Conservation (phyloP, 2,113 vertebrate genomes). For the Dasyurus viverrinus region DNA sequence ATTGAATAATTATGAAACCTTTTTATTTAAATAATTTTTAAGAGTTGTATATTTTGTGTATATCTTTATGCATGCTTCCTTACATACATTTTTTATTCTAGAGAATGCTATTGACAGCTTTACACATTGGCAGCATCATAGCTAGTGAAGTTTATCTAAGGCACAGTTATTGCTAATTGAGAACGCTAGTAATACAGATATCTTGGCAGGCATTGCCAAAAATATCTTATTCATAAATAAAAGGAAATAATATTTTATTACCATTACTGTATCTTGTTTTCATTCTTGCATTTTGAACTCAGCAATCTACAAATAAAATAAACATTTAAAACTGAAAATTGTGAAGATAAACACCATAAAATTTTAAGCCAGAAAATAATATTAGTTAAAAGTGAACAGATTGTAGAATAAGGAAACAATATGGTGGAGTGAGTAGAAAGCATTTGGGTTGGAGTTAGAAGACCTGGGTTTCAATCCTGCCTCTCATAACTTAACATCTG, state of each 20-base stretch:
- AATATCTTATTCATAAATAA: neutral
- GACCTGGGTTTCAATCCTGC: neutral
- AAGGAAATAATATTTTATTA: neutral
- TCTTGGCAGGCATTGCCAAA: neutral
- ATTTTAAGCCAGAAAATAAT: neutral
- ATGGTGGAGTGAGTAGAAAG: neutral
- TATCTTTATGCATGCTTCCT: neutral
- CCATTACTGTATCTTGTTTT: slow-evolving; percentile 28
- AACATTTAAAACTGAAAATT: slow-evolving; percentile 43
- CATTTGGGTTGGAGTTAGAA: neutral
- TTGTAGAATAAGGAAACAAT: neutral
- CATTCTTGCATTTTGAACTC: slow-evolving; percentile 26
- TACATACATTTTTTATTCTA: neutral
- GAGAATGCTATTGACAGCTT: neutral
- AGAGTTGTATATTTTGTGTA: neutral
- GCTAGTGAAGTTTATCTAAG: no score
- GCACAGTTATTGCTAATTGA: no score
- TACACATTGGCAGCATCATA: no score
- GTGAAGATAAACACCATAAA: slow-evolving; percentile 28
- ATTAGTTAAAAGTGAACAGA: neutral
- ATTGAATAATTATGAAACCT: neutral
- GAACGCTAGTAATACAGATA: neutral
- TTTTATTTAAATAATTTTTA: neutral
- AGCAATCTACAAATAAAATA: slow-evolving; percentile 28
- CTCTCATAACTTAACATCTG: neutral